Base-by-base conservation (phyloP, 37 sponge, comb jelly and placozoan genomes). In the Cliona cf. orientalis region DNA sequence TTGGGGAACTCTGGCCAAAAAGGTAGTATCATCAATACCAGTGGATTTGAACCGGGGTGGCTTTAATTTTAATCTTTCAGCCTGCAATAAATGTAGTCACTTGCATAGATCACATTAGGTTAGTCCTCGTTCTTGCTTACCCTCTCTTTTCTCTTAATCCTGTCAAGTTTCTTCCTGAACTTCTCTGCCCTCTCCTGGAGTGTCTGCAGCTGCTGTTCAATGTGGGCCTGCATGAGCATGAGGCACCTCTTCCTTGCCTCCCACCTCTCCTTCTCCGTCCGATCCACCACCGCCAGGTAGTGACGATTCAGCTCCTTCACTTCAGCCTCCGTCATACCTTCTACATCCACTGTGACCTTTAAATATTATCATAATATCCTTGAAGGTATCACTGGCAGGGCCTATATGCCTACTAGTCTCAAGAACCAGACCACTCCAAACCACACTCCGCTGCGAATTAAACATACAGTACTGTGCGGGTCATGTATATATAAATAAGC, bases 21-120 rank as follows among this genome's bases (percentile, higher is more conserved):
- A 83, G 17, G 43, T 25, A n/a, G 29, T 68, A 42, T 83, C 75
- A 64, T 73, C 75, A 9, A 5, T 23, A 23, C 83, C 83, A 0
- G 35, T 7, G 23, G 74, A 73, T 42, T 66, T 41, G 35, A 57
- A 74, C 29, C 83, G 46, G 35, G 49, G 43, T 46, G 83, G 83
- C 58, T 83, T 83, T 21, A 44, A 39, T 29, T 83, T 62, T 2
- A 83, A 37, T 25, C 39, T 31, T n/a, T 12, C 56, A 38, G 55
- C 55, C 83, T 83, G 38, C 5, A 60, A 43, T 4, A 46, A 49
- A 49, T 49, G 17, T 17, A 49, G 14, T 49, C 25, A n/a, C 26
- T n/a, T 61, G 63, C 63, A 23, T 61, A 31, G n/a, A 9, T 61
- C 63, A 9, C 63, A 6, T 61, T 61, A n/a, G 26, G 5, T 31